Conservation (phyloP, 2,888 invertebrate species). For the Caprella mutica region DNA sequence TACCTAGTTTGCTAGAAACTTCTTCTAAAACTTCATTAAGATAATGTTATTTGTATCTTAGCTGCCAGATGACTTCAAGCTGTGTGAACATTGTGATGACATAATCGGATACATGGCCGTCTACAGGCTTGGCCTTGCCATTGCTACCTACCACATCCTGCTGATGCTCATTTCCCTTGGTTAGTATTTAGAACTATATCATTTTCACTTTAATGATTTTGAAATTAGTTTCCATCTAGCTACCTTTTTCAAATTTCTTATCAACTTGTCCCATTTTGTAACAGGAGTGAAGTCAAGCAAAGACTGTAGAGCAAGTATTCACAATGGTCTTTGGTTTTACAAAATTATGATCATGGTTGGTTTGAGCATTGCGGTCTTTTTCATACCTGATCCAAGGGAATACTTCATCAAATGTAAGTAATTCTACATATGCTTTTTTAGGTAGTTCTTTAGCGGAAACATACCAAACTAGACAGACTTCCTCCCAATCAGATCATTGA, state of each 20-base stretch:
- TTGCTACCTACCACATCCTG: conserved; percentile 38
- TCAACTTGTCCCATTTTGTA: neutral
- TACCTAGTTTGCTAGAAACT: no score
- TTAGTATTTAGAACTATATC: no score
- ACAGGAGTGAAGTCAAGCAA: conserved; percentile 39
- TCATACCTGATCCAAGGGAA: conserved; percentile 38
- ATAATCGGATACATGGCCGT: conserved; percentile 43
- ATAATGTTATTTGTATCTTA: no score
- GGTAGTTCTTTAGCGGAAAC: neutral
- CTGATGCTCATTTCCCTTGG: conserved; percentile 10
- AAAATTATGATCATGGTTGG: conserved; percentile 40
- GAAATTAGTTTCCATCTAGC: no score
- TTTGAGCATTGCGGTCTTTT: conserved; percentile 41
- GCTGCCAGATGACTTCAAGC: no score
- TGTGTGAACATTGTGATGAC: conserved; percentile 30
- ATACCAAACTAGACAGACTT: no score
- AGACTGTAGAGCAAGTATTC: conserved; percentile 42
- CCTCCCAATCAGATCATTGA: no score
- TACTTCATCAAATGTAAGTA: conserved; percentile 40
- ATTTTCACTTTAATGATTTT: no score
- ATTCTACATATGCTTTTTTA: neutral
- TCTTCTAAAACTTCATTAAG: no score
- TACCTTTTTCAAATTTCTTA: no score
- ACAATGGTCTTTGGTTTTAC: conserved; percentile 41
- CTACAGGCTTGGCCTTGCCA: conserved; percentile 42